A percentile compares a stretch with the other conserved stretches of the same genome.
These are phyloP conservation scores for Onychostruthus taczanowskii DNA, from an alignment of 2,113 vertebrate species.

Conservation along the genomic window DNA sequence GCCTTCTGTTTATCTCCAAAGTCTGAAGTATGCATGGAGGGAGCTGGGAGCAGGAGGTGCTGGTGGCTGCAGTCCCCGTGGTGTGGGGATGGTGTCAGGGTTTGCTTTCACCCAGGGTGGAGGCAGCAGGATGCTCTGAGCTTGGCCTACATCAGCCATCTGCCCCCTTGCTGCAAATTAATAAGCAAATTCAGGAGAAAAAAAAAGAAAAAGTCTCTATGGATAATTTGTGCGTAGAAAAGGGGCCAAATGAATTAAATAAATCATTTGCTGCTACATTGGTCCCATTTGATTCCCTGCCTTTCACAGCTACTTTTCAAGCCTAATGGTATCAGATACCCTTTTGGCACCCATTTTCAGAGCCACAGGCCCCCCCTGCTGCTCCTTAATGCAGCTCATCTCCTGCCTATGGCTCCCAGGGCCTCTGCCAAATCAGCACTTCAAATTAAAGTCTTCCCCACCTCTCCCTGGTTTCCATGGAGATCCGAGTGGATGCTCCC, in stretches of 20 bases:
- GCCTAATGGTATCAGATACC: conserved; percentile 42
- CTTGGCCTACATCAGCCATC: background rate
- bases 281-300: background rate
- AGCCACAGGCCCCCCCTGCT: conserved; percentile 45
- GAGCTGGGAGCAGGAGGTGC: background rate
- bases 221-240: background rate
- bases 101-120: background rate
- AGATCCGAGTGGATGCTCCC: conserved; percentile 7
- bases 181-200: background rate
- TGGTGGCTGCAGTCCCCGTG: fast-evolving
- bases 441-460: conserved; percentile 69
- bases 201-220: background rate
- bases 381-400: conserved; percentile 74
- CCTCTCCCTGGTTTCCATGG: conserved; percentile 64
- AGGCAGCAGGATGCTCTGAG: background rate
- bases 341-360: conserved; percentile 48
- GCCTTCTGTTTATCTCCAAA: background rate
- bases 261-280: background rate
- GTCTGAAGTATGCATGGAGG: background rate
- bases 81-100: background rate
- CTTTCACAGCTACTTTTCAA: conserved; percentile 6
- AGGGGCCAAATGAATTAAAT: background rate
- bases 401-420: conserved; percentile 74
- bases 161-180: background rate
- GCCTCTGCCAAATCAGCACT: conserved; percentile 70